Conservation (phyloP, 1,140 invertebrate genomes). For the Drosophila tristis region DNA sequence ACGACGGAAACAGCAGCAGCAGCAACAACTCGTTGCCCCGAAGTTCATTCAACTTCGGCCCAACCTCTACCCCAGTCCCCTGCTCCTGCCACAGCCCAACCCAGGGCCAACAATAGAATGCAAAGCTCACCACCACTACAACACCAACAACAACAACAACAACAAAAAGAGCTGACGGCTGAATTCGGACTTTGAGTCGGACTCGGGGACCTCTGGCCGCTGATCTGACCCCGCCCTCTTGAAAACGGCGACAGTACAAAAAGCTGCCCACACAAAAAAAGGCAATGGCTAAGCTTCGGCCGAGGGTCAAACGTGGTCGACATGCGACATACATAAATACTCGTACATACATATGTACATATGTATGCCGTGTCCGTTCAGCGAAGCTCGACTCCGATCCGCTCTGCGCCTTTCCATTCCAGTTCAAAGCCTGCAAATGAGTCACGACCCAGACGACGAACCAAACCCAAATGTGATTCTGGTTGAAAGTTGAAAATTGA, state of each 20-base stretch:
- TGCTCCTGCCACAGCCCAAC: constrained; percentile 20
- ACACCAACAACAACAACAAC: constrained; percentile 16
- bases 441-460: constrained; percentile 43
- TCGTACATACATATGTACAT: no score
- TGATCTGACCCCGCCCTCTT: constrained; percentile 33
- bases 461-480: constrained; percentile 39
- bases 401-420: constrained; percentile 5
- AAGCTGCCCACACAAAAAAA: constrained; percentile 5
- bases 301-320: constrained; percentile 51
- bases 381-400: constrained; percentile 28
- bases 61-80: constrained; percentile 24
- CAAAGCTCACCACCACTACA: constrained; percentile 22
- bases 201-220: constrained; percentile 17
- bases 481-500: constrained; percentile 60
- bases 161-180: constrained; percentile 31
- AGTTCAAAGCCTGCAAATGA: constrained; percentile 42
- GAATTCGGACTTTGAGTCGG: constrained; percentile 33
- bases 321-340: constrained; percentile 24
- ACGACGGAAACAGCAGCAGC: not conserved
- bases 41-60: constrained; percentile 44
- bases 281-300: constrained; percentile 19
- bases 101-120: constrained; percentile 39
- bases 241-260: constrained; percentile 1
- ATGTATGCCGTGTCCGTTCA: constrained; percentile 42
- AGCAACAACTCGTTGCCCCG: constrained; percentile 24